Percentiles rank a stretch among this genome's conserved stretches.
Conservation (phyloP, 2,113 vertebrate genomes). For the Scophthalmus maximus region DNA sequence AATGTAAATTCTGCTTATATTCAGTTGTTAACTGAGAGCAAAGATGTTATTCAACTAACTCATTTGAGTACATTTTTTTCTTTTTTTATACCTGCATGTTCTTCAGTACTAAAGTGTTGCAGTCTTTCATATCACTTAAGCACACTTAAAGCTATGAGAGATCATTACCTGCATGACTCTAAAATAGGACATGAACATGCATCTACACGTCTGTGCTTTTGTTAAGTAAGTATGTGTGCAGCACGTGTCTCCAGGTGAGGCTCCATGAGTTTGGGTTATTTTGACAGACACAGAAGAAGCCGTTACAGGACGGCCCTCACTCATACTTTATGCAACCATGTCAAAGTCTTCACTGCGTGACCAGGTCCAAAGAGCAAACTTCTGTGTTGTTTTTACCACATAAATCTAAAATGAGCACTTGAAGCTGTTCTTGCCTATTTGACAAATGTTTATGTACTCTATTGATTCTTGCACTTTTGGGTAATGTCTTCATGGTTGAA, state of each 20-base stretch:
- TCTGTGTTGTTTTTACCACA: not conserved
- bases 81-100: no score
- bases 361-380: conserved; percentile 29
- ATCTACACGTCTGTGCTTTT: not conserved
- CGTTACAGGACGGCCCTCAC: not conserved
- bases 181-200: not conserved
- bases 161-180: no score
- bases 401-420: no score
- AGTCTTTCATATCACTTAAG: no score
- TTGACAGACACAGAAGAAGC: not conserved
- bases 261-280: not conserved
- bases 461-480: no score
- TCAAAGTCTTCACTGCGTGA: not conserved
- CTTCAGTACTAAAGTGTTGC: no score
- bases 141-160: no score
- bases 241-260: not conserved
- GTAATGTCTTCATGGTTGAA: no score
- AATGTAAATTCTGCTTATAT: not conserved
- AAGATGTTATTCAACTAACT: not conserved
- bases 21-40: not conserved
- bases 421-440: no score
- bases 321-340: conserved; percentile 6
- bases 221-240: not conserved
- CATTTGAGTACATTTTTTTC: not conserved
- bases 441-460: no score